Percentiles rank a stretch among this genome's conserved stretches.
Conservation (phyloP, 2,888 invertebrate species). For the Synergus itoensis region DNA sequence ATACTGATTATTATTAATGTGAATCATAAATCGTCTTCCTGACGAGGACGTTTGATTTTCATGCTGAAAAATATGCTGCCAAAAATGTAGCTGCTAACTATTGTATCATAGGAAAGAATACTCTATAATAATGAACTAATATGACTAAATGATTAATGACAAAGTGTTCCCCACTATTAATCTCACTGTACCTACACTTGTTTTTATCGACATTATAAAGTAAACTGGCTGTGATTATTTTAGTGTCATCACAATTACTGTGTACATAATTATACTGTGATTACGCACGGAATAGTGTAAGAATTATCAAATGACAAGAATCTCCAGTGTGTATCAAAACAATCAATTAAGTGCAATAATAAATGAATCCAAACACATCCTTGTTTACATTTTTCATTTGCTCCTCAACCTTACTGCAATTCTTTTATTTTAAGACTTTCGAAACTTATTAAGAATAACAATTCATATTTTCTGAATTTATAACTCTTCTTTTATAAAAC, state of each 20-base stretch:
- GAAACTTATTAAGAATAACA: neutral
- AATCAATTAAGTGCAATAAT: conserved; percentile 68
- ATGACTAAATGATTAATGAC: conserved; percentile 5
- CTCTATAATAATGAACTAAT: neutral
- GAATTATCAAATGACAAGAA: conserved; percentile 46
- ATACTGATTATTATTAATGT: neutral
- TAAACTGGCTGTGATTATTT: conserved; percentile 76
- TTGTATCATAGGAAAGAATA: conserved; percentile 27
- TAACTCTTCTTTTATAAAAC: neutral
- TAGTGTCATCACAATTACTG: conserved; percentile 65
- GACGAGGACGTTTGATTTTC: neutral
- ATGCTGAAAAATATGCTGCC: conserved; percentile 28
- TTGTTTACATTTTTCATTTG: neutral
- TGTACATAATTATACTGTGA: conserved; percentile 61
- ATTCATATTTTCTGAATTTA: neutral
- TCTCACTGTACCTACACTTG: conserved; percentile 54
- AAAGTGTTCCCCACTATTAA: conserved; percentile 9
- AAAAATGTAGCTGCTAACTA: conserved; percentile 14
- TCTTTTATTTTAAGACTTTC: neutral
- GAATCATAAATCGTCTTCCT: neutral
- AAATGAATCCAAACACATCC: conserved; percentile 36
- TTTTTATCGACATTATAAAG: conserved; percentile 68
- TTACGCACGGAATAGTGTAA: conserved; percentile 57
- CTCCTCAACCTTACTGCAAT: neutral
- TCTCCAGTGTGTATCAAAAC: conserved; percentile 64